Conservation (phyloP, 2,113 vertebrate genomes). For the Pseudois nayaur region DNA sequence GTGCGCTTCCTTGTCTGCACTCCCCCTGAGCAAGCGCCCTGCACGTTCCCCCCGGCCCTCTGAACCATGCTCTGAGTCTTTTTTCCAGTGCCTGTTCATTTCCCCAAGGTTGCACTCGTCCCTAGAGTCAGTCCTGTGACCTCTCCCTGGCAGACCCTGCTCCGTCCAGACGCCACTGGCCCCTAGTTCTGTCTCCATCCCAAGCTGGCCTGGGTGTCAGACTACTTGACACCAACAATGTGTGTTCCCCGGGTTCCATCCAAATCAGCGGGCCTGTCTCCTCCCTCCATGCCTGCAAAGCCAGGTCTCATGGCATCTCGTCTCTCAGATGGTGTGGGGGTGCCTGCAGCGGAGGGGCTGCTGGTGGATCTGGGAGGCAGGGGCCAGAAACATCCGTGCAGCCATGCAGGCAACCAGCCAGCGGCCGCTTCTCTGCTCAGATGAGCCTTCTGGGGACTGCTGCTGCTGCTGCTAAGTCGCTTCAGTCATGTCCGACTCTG, state of each 20-base stretch:
- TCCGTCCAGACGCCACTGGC: fast-evolving
- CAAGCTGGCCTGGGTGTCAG: neutral
- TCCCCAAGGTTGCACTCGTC: neutral
- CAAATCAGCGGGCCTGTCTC: too few species aligned
- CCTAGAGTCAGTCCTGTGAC: neutral
- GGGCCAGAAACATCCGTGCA: neutral
- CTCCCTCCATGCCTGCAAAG: neutral
- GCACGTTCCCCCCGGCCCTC: fast-evolving
- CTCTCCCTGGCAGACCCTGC: neutral
- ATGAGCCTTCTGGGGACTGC: too few species aligned
- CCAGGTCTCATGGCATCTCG: neutral
- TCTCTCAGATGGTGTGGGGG: neutral
- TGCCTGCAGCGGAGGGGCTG: neutral
- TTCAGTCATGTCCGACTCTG: too few species aligned
- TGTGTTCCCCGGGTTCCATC: neutral
- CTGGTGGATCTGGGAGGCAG: neutral
- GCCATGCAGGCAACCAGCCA: too few species aligned
- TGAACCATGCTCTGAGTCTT: neutral
- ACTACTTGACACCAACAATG: too few species aligned
- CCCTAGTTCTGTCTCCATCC: neutral
- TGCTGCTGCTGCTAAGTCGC: neutral
- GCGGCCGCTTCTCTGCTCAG: fast-evolving
- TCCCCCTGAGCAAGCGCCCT: neutral
- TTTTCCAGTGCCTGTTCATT: too few species aligned
- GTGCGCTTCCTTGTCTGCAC: fast-evolving